Conservation (phyloP, 2,113 vertebrate species). For the Rhinoptilus africanus region DNA sequence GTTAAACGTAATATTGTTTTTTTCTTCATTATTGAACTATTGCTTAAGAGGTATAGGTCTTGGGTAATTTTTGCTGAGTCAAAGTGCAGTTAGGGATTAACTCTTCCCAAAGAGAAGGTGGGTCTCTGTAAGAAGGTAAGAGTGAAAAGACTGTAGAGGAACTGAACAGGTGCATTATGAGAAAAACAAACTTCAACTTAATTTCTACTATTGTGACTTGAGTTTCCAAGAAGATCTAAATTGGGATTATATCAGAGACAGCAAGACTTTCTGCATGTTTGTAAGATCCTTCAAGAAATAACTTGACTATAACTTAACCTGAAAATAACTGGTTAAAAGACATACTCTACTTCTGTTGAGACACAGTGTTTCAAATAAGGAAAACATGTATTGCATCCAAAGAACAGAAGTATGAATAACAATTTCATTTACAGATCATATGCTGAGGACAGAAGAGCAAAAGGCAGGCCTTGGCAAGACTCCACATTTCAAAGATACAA, state of each 20-base stretch:
- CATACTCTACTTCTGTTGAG: neutral
- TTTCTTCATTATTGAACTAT: neutral
- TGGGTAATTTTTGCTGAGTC: neutral
- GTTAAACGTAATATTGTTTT: neutral
- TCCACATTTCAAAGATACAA: neutral
- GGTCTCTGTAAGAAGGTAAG: neutral
- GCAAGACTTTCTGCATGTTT: neutral
- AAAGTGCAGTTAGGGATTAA: neutral
- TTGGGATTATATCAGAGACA: neutral
- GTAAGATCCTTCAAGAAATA: neutral
- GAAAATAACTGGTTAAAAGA: neutral
- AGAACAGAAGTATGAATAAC: rapidly evolving
- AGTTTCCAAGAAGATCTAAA: neutral
- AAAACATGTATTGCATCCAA: neutral
- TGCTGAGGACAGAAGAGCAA: neutral
- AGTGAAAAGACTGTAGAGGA: neutral
- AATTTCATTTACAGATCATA: neutral
- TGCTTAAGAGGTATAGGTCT: neutral
- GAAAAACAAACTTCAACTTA: neutral
- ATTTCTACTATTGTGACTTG: neutral
- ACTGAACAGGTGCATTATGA: neutral
- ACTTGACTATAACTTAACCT: neutral
- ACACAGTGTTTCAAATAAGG: neutral
- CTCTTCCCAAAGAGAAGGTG: neutral
- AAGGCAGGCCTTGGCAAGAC: neutral